phyloP scores from a whole-genome alignment of 2,113 vertebrate species.

The Sorex fumeus region DNA sequence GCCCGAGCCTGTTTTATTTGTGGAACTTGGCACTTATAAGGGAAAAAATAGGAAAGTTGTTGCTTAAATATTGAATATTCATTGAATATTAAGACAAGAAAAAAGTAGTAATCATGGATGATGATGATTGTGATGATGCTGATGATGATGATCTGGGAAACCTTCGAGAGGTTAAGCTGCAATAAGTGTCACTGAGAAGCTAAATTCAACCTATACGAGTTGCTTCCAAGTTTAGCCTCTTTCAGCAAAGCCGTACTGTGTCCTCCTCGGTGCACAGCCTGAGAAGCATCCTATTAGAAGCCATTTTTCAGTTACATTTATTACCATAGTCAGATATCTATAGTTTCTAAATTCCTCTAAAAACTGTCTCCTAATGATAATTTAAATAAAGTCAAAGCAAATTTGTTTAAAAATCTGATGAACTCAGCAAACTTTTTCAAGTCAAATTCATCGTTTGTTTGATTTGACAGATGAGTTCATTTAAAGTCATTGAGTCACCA shows the following conservation, averaged over 20 bases:
- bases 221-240: background rate
- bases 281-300: background rate
- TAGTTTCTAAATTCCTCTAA: constrained; percentile 34
- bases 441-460: constrained; percentile 60
- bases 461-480: constrained; percentile 54
- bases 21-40: background rate
- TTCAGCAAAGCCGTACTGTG: background rate
- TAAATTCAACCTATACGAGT: background rate
- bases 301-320: constrained; percentile 5
- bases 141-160: background rate
- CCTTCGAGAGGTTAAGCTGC: background rate
- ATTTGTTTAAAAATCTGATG: constrained; percentile 58
- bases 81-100: background rate
- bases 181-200: background rate
- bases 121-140: background rate
- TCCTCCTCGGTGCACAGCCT: background rate
- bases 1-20: background rate
- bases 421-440: constrained; percentile 50
- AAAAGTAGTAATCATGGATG: background rate
- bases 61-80: background rate
- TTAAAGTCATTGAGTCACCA: constrained; percentile 50
- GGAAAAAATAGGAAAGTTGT: constrained; percentile 1
- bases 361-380: constrained; percentile 9
- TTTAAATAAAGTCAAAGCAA: constrained; percentile 56
- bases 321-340: constrained; percentile 18